phyloP scores from a whole-genome alignment of 2,888 invertebrate species.

The Eremobia ochroleuca region DNA sequence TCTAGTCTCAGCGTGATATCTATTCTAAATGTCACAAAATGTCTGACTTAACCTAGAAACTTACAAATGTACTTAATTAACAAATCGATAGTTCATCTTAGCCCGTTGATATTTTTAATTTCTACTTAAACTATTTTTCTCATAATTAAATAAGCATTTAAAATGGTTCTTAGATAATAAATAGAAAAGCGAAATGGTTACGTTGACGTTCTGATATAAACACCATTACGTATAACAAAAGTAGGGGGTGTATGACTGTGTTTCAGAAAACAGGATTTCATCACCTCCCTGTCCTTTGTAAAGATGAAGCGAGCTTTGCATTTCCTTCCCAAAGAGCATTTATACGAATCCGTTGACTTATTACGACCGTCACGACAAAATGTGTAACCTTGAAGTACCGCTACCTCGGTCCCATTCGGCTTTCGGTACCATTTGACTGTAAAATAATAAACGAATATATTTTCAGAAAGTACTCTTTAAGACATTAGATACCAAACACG shows the following conservation, averaged over 20 bases:
- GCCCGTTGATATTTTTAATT: not conserved
- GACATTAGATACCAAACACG: no score
- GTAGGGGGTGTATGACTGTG: conserved; percentile 23
- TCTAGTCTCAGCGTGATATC: not conserved
- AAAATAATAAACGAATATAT: no score
- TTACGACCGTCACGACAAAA: no score
- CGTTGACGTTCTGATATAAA: conserved; percentile 14
- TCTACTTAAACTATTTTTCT: not conserved
- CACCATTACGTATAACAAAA: conserved; percentile 40
- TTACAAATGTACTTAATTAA: not conserved
- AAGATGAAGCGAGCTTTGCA: conserved; percentile 36
- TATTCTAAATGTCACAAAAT: not conserved
- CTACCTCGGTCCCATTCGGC: no score
- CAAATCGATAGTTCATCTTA: not conserved
- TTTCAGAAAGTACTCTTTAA: no score
- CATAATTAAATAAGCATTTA: not conserved
- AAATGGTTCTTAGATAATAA: not conserved
- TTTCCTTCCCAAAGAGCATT: conserved; percentile 12
- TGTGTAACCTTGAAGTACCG: no score
- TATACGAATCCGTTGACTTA: no score
- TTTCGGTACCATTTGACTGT: no score
- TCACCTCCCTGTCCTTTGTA: conserved; percentile 17
- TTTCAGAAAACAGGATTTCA: conserved; percentile 16
- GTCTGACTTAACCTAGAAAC: not conserved
- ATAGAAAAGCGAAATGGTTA: not conserved